Conservation (phyloP, 2,888 invertebrate species). For the Pogonocherus hispidulus region DNA sequence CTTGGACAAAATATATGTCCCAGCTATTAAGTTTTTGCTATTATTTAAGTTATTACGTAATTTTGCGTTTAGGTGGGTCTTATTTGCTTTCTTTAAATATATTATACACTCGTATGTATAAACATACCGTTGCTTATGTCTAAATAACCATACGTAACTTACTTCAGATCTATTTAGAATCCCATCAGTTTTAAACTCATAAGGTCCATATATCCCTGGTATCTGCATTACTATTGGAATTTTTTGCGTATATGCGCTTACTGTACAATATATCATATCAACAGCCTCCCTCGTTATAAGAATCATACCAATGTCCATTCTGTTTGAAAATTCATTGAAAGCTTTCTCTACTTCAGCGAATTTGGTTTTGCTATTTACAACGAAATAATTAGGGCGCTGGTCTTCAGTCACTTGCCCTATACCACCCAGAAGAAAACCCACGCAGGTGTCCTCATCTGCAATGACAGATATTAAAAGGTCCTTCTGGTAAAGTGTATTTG, state of each 20-base stretch:
- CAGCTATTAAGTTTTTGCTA: too few relatives aligned
- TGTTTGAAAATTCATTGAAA: slow-evolving; percentile 37
- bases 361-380: slow-evolving; percentile 41
- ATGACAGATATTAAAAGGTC: slow-evolving; percentile 48
- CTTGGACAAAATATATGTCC: too few relatives aligned
- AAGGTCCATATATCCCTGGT: slow-evolving; percentile 48
- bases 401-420: slow-evolving; percentile 49
- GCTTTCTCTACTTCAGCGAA: slow-evolving; percentile 37
- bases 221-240: slow-evolving; percentile 51
- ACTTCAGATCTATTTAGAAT: slow-evolving; percentile 25
- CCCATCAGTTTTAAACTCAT: slow-evolving; percentile 39
- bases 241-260: slow-evolving; percentile 38
- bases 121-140: too few relatives aligned
- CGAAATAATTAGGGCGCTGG: slow-evolving; percentile 47
- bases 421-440: slow-evolving; percentile 53
- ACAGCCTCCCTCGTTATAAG: slow-evolving; percentile 52
- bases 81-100: too few relatives aligned
- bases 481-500: background rate
- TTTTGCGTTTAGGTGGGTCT: too few relatives aligned
- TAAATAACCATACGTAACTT: background rate
- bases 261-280: slow-evolving; percentile 38
- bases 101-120: too few relatives aligned
- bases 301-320: slow-evolving; percentile 50
- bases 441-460: slow-evolving; percentile 55
- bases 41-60: too few relatives aligned